Evolutionary conservation across 1,140 invertebrate species (phyloP).

Genomic region (Myzus persicae): DNA sequence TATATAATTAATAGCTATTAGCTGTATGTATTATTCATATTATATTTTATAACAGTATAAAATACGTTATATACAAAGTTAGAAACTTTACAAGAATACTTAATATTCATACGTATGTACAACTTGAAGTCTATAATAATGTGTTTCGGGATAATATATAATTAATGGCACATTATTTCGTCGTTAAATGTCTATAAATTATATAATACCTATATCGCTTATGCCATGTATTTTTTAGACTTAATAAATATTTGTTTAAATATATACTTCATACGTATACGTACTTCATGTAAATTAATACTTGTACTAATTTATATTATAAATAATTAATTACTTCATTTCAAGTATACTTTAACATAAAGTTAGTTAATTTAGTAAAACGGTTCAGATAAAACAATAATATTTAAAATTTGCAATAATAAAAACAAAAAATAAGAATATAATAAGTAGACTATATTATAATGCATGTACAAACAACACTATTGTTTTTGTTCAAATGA

Average conservation of each 20-base stretch:
- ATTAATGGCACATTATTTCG: conserved; percentile 4
- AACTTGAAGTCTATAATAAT: background rate
- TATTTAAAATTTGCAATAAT: background rate
- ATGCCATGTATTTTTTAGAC: background rate
- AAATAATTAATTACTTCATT: background rate
- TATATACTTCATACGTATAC: background rate
- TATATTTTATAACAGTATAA: background rate
- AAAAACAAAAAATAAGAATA: background rate
- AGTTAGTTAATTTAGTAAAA: background rate
- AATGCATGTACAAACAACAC: background rate
- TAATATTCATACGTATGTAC: background rate
- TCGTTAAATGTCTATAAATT: background rate
- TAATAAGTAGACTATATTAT: too few species aligned
- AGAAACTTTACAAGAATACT: background rate
- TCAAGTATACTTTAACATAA: background rate
- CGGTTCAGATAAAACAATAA: background rate
- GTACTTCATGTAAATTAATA: background rate
- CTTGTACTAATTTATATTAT: background rate
- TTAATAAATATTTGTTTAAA: background rate
- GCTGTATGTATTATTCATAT: conserved; percentile 16
- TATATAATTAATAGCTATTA: background rate
- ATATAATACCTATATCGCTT: background rate
- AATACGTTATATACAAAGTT: background rate
- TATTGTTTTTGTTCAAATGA: background rate
- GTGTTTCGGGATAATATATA: background rate